These are phyloP conservation scores for Cyprinodon variegatus DNA, from an alignment of 2,113 vertebrate species.

Conservation along the genomic window DNA sequence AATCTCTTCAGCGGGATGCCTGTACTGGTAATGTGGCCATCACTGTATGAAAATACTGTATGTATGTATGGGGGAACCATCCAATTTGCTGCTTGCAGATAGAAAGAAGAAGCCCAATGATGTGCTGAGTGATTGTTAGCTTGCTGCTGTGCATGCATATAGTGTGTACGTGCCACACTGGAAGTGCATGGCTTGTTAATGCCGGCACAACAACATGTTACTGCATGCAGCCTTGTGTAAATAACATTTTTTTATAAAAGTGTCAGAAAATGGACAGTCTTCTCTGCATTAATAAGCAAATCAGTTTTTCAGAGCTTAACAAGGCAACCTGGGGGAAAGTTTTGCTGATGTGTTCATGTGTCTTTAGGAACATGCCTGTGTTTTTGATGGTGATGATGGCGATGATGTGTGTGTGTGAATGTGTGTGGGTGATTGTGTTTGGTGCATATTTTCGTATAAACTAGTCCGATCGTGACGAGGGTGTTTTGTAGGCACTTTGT, in stretches of 20 bases:
- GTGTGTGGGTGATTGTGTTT: slow-evolving; percentile 23
- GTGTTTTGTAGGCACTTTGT: slow-evolving; percentile 80
- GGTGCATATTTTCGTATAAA: slow-evolving; percentile 68
- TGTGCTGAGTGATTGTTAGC: slow-evolving; percentile 75
- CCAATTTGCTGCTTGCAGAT: slow-evolving; percentile 71
- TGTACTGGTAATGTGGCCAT: slow-evolving; percentile 70
- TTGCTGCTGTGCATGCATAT: slow-evolving; percentile 47
- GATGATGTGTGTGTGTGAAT: slow-evolving; percentile 16
- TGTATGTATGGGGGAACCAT: slow-evolving; percentile 59
- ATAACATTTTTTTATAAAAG: slow-evolving; percentile 56
- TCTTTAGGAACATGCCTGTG: not conserved
- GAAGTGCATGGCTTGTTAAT: slow-evolving; percentile 45
- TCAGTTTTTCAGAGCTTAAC: slow-evolving; percentile 67
- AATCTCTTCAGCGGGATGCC: slow-evolving; percentile 77
- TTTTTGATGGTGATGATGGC: slow-evolving; percentile 25
- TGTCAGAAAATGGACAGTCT: slow-evolving; percentile 54
- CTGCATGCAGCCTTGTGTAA: slow-evolving; percentile 44
- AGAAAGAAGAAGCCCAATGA: slow-evolving; percentile 63
- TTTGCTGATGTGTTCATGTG: slow-evolving; percentile 36
- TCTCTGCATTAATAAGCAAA: slow-evolving; percentile 77
- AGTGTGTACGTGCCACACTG: slow-evolving; percentile 21
- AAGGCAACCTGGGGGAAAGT: slow-evolving; percentile 68
- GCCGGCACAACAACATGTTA: slow-evolving; percentile 49
- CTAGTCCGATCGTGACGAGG: slow-evolving; percentile 65
- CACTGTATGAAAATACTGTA: slow-evolving; percentile 73